Evolutionary conservation across 2,888 invertebrate genomes (phyloP), one percentile per base, ranked within the genome.

Genomic region (Apamea monoglypha): DNA sequence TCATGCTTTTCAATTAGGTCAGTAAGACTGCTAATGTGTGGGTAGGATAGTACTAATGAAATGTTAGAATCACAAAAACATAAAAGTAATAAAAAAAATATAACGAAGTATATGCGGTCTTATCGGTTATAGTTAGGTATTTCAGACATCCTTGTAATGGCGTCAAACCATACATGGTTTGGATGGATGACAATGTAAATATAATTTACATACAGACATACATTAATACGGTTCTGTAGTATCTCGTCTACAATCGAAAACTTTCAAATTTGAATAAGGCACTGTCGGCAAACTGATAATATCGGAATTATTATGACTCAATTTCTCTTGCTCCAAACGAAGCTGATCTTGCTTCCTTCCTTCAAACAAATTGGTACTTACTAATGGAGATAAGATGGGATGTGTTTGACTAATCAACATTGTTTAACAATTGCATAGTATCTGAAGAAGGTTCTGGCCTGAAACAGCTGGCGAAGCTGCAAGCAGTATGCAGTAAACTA

Each of bases 181-280:
- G n/a, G n/a, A n/a, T n/a, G n/a, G 66, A 73, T 66, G 7, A 87
- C 88, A 80, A 84, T 67, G 66, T 44, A 44, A 75, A 69, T 72
- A 29, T 72, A 29, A 76, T 87, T 79, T 79, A 66, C 74, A 84
- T 79, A 40, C 81, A 66, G n/a, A 66, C 36, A 85, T 80, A 69
- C 56, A 84, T 56, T 70, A 73, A 29, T 64, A 21, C 70, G 47
- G 85, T 78, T 29, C 25, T 69, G 47, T 29, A n/a, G 47, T 66
- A 74, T 66, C 67, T 70, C 1, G 18, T 63, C 10, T 40, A 56
- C 59, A 83, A 70, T 66, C 36, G n/a, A 40, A 61, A 53, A 29
- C 68, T 74, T 87, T 84, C 63, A 74, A 32, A 83, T 69, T 78
- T 59, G 16, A 69, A 56, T 79, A 47, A 44, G 61, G 25, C 18